These are phyloP conservation scores for Acanthochromis polyacanthus DNA, from an alignment of 2,113 vertebrate genomes.

Conservation along the genomic window DNA sequence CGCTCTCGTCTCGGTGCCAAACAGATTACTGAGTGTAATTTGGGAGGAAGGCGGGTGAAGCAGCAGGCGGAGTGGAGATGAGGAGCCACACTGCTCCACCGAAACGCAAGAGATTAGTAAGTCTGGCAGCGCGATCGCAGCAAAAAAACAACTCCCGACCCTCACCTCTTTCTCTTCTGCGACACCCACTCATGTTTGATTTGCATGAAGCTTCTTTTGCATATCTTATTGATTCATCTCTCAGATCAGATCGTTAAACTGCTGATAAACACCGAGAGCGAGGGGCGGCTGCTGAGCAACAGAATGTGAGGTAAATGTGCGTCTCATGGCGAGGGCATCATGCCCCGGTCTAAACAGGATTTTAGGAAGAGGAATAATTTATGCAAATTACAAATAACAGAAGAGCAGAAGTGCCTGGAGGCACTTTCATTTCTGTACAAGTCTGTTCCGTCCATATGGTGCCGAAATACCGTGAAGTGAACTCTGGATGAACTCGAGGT, in stretches of 20 bases:
- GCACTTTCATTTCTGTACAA: constrained; percentile 13
- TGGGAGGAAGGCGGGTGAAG: constrained; percentile 9
- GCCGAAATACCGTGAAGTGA: neutral
- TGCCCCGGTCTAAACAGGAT: constrained; percentile 34
- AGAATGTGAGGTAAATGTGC: neutral
- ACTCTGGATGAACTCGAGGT: constrained; percentile 27
- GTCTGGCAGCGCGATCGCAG: neutral
- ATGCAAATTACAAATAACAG: constrained; percentile 40
- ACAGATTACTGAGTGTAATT: constrained; percentile 58
- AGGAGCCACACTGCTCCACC: constrained; percentile 41
- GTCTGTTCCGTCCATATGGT: constrained; percentile 31
- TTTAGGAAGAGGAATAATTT: constrained; percentile 45
- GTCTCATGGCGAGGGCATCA: neutral
- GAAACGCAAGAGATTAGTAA: constrained; percentile 54
- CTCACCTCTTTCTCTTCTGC: constrained; percentile 7
- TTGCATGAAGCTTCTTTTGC: constrained; percentile 36
- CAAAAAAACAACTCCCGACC: neutral
- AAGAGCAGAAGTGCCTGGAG: constrained; percentile 26
- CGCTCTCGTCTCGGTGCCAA: constrained; percentile 33
- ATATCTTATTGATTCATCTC: constrained; percentile 61
- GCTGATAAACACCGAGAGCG: constrained; percentile 1
- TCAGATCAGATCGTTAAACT: constrained; percentile 39
- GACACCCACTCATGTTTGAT: constrained; percentile 22
- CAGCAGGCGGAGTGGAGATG: constrained; percentile 38
- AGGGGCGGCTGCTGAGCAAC: neutral